phyloP scores from a whole-genome alignment of 1,140 invertebrate species.

The Camponotus pennsylvanicus region DNA sequence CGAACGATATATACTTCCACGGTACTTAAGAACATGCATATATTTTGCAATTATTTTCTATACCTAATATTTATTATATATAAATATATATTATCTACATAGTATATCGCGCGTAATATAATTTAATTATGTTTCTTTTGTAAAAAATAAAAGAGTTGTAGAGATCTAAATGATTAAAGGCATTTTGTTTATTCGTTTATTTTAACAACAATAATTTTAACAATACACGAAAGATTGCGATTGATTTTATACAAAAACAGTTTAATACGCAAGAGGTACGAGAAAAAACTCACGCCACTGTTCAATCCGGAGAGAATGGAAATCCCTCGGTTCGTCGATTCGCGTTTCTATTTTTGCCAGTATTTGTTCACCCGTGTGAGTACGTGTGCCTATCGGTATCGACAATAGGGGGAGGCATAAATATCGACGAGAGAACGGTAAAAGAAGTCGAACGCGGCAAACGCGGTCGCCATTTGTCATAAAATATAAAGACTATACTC shows the following conservation, averaged over 20 bases:
- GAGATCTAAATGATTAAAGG: background rate
- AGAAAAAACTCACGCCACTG: background rate
- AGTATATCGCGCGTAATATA: too few relatives aligned
- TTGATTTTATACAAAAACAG: constrained; percentile 3
- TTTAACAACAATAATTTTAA: constrained; percentile 16
- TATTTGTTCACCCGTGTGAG: constrained; percentile 28
- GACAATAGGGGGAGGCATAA: constrained; percentile 30
- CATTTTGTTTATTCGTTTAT: background rate
- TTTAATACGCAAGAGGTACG: background rate
- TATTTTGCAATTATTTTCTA: background rate
- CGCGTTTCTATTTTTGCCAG: constrained; percentile 29
- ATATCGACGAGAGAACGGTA: constrained; percentile 30
- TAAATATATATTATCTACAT: background rate
- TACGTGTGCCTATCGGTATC: constrained; percentile 36
- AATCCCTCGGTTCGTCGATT: constrained; percentile 21
- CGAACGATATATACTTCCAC: background rate
- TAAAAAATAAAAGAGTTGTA: background rate
- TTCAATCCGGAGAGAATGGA: constrained; percentile 40
- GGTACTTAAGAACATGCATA: background rate
- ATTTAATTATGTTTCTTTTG: background rate
- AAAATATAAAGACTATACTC: constrained; percentile 11
- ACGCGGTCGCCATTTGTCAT: constrained; percentile 1
- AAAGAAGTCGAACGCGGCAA: background rate
- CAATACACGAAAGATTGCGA: background rate
- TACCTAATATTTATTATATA: background rate